Conservation (phyloP, 1,140 invertebrate genomes). For the Andrena cerasifolii region DNA sequence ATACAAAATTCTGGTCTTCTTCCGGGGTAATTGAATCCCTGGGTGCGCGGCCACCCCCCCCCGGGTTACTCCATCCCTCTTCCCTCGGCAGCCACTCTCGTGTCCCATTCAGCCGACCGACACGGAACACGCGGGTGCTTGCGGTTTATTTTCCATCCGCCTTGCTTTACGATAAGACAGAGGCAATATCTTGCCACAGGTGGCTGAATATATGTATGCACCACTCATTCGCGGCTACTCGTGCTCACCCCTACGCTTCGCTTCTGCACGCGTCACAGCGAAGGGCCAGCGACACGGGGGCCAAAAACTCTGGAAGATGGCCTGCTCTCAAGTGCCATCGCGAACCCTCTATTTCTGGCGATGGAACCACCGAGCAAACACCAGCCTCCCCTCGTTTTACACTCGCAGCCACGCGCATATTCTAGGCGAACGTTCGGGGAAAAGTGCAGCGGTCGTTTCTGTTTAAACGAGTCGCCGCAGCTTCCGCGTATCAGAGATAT, state of each 20-base stretch:
- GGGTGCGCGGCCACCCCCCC: background rate
- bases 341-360: background rate
- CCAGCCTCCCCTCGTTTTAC: background rate
- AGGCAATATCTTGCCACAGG: conserved; percentile 52
- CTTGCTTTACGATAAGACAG: conserved; percentile 55
- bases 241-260: background rate
- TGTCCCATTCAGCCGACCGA: conserved; percentile 31
- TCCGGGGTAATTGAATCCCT: conserved; percentile 49
- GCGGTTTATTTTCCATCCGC: conserved; percentile 52
- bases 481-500: conserved; percentile 39
- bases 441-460: background rate
- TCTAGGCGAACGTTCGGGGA: background rate
- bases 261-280: no score
- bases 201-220: conserved; percentile 37
- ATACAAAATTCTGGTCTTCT: conserved; percentile 57
- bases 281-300: background rate
- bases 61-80: no score
- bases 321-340: background rate
- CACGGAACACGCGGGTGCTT: conserved; percentile 1
- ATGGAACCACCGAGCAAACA: background rate
- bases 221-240: conserved; percentile 35
- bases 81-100: background rate
- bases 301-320: background rate
- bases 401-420: background rate
- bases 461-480: background rate